Evolutionary conservation across 2,797 vertebrate genomes (phyloP), one percentile per base, ranked within the genome.

Genomic region (Hypotaenidia philippensis): DNA sequence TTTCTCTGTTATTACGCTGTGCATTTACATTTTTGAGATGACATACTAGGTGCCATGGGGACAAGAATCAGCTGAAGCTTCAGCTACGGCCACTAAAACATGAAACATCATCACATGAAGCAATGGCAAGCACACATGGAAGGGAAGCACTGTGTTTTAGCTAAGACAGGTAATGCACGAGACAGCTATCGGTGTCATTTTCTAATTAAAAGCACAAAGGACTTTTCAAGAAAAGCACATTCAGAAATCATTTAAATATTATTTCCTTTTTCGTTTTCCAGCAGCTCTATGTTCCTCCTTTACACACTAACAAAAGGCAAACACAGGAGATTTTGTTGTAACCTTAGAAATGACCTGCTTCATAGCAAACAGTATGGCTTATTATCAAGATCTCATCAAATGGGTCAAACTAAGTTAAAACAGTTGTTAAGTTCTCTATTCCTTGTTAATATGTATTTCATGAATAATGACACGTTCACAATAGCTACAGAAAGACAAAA

Each of bases 401-500:
- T 55, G 49, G 50, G 75, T 91, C 78, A 95, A 92, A 65, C 44
- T 86, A 93, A 95, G 83, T 86, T 80, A 49, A 87, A 49, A 75
- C 53, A 87, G 91, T 88, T 87, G 27, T 89, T 91, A 95, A 86
- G 78, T 93, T 71, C 79, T 21, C 34, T 77, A 84, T 87, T 88
- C 49, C 68, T 94, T 81, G 53, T 56, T 92, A 94, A 90, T 59
- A 78, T 19, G 29, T 83, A 53, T 87, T 95, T 76, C 14, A 93
- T 71, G 83, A 93, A 84, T 93, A 96, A 96, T 76, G 88, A 96
- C 60, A 90, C 79, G 89, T 61, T 91, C 69, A 86, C 68, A 95
- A 95, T 57, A 96, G 78, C 79, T 76, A 76, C 60, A 90, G 49
- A 81, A 94, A 92, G 90, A 96, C 72, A 94, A 95, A 93, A 95